Conservation (phyloP, 2,888 invertebrate genomes). For the Acrobasis consociella region DNA sequence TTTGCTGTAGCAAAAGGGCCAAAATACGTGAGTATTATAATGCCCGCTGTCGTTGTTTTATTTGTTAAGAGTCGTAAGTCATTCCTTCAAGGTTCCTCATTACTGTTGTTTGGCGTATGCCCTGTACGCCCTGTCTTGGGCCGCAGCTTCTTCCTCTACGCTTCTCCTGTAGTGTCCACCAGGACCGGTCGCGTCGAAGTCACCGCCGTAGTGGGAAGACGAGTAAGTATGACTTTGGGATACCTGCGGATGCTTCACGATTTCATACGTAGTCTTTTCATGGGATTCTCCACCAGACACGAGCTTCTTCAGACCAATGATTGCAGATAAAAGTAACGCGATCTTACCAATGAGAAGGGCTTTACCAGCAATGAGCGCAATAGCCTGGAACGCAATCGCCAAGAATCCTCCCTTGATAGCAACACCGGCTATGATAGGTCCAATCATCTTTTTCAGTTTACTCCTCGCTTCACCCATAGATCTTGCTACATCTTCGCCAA, state of each 20-base stretch:
- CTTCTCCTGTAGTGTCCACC: slow-evolving; percentile 84
- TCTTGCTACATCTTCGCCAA: slow-evolving; percentile 72
- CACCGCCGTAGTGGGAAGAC: slow-evolving; percentile 85
- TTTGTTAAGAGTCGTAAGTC: slow-evolving; percentile 70
- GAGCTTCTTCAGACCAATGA: slow-evolving; percentile 91
- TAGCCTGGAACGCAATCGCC: slow-evolving; percentile 88
- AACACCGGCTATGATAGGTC: slow-evolving; percentile 86
- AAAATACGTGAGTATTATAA: slow-evolving; percentile 41
- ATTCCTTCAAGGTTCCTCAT: slow-evolving; percentile 32
- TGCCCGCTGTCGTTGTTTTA: slow-evolving; percentile 62
- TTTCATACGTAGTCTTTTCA: slow-evolving; percentile 92
- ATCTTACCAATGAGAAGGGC: slow-evolving; percentile 93
- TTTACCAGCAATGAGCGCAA: slow-evolving; percentile 90
- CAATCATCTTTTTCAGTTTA: slow-evolving; percentile 85
- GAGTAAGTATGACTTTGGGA: slow-evolving; percentile 90
- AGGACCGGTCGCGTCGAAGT: slow-evolving; percentile 82
- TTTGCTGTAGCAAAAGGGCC: slow-evolving; percentile 49
- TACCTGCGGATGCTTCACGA: slow-evolving; percentile 93
- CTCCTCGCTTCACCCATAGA: slow-evolving; percentile 81
- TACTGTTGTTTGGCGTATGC: slow-evolving; percentile 76
- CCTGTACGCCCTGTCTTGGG: slow-evolving; percentile 85
- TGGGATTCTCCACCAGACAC: slow-evolving; percentile 85
- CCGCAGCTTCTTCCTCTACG: slow-evolving; percentile 83
- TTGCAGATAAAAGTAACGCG: slow-evolving; percentile 89
- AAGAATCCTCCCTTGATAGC: slow-evolving; percentile 88